Base-by-base conservation (phyloP, 1,140 invertebrate species). In the Bombus terrestris region DNA sequence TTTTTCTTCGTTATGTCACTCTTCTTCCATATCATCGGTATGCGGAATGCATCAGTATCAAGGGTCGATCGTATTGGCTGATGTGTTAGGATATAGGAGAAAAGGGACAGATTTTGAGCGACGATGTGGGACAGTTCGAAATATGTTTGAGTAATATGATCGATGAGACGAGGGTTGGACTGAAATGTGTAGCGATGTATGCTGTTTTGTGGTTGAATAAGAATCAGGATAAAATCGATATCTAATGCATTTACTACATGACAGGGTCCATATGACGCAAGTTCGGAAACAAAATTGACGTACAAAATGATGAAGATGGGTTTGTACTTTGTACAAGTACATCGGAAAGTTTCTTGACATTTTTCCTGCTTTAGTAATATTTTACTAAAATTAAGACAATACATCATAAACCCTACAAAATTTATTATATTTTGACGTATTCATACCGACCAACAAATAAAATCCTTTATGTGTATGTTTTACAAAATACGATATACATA, bases 111-210 rank as follows among this genome's bases (percentile, higher is more conserved):
- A 15, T 66, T 39, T 57, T n/a, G 18, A 12, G 18, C n/a, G 25
- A 68, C 8, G 28, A 37, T 83, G n/a, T 57, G 22, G n/a, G 28
- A 79, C 81, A 66, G 53, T 35, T 66, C 18, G 28, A 43, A 22
- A 22, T 32, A 37, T 71, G 39, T 78, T 83, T 68, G 59, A 43
- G 39, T 4, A 25, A 10, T 10, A 22, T 77, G 82, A 84, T 84
- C 47, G 82, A 84, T 79, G 47, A 32, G 35, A 25, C 22, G 12
- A 76, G 25, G 32, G 74, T 59, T 28, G 43, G 28, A 18, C 6
- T 35, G 37, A 41, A 15, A 3, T 66, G 32, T 66, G n/a, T 66
- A 66, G 64, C n/a, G 15, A 66, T 35, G 64, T 35, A 66, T 66
- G n/a, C 35, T 79, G 35, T 79, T 32, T 66, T 9, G 35, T 80